Base-by-base conservation (phyloP, 2,797 vertebrate species). In the Moxostoma hubbsi region DNA sequence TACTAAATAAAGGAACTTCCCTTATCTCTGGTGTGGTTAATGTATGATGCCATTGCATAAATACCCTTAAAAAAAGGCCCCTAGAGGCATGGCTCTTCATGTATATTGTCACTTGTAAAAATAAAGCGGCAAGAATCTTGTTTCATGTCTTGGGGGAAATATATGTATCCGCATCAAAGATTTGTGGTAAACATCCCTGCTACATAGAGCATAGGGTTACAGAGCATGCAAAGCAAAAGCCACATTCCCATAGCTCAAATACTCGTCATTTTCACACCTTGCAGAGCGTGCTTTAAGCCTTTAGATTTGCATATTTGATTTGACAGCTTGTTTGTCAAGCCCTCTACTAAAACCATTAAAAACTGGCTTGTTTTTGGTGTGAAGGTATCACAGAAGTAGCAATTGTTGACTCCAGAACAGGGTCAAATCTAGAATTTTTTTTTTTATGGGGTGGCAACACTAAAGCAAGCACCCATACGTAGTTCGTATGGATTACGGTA, bases 1-100 rank as follows among this genome's bases (percentile, higher is more conserved):
- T 49, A 47, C 62, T 46, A 63, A 63, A 70, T 6, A 43, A 55
- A 78, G 69, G 66, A 75, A 82, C 53, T 75, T 16, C 58, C 75
- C 58, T 54, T 57, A 47, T 50, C 12, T 67, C 45, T 72, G 46
- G 11, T 75, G 73, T 65, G 61, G 61, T 64, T 4, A 36, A n/a
- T 66, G 43, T 7, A 54, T 50, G 18, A 59, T 2, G 6, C 49
- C 12, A 53, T 18, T 62, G 1, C 8, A 36, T 49, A 0, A 58
- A 57, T 50, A 49, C 50, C 49, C 24, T 64, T 63, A 53, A 64
- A 74, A 75, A 45, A 62, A 6, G 47, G 54, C 64, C 74, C 53
- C 16, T 58, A 49, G 18, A 24, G 13, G 18, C 54, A 49, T n/a
- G 6, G 65, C 69, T 77, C 47, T 65, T 62, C 49, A 53, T 69